Percentiles rank a stretch among this genome's conserved stretches.
Evolutionary conservation across 2,888 invertebrate species (phyloP).

Genomic region (Sericinus montela): DNA sequence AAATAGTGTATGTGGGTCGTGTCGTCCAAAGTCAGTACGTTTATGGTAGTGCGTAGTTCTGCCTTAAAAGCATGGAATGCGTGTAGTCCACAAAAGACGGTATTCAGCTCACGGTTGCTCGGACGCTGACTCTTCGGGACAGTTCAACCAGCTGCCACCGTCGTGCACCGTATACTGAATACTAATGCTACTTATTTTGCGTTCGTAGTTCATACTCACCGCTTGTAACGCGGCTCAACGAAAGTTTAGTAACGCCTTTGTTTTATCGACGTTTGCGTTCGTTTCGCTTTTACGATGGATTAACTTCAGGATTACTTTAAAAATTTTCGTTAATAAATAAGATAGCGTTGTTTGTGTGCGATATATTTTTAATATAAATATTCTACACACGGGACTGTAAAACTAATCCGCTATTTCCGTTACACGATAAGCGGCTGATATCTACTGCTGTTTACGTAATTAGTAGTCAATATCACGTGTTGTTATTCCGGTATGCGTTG

Average conservation of each 20-base stretch:
- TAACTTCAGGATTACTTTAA: background rate
- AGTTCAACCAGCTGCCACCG: conserved; percentile 58
- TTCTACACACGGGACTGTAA: background rate
- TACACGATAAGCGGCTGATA: background rate
- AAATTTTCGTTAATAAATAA: background rate
- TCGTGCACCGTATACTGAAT: conserved; percentile 51
- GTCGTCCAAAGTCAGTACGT: conserved; percentile 56
- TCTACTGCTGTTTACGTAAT: conserved; percentile 25
- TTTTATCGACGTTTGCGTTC: conserved; percentile 64
- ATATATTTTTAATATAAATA: too few relatives aligned
- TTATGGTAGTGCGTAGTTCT: conserved; percentile 52
- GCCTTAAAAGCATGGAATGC: conserved; percentile 54
- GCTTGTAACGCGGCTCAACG: conserved; percentile 48
- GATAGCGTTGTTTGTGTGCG: background rate
- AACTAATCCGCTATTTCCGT: background rate
- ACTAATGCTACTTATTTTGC: conserved; percentile 65
- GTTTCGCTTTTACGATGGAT: conserved; percentile 23
- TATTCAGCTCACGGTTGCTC: conserved; percentile 65
- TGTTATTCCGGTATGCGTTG: conserved; percentile 20
- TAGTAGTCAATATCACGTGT: conserved; percentile 17
- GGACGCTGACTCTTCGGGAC: conserved; percentile 71
- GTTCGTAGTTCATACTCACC: conserved; percentile 38
- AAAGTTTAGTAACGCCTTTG: conserved; percentile 68
- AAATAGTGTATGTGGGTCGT: conserved; percentile 62
- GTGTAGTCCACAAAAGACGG: conserved; percentile 40